Evolutionary conservation across 2,113 vertebrate species (phyloP), one percentile per base, ranked within the genome.

Genomic region (Marmota flaviventris): DNA sequence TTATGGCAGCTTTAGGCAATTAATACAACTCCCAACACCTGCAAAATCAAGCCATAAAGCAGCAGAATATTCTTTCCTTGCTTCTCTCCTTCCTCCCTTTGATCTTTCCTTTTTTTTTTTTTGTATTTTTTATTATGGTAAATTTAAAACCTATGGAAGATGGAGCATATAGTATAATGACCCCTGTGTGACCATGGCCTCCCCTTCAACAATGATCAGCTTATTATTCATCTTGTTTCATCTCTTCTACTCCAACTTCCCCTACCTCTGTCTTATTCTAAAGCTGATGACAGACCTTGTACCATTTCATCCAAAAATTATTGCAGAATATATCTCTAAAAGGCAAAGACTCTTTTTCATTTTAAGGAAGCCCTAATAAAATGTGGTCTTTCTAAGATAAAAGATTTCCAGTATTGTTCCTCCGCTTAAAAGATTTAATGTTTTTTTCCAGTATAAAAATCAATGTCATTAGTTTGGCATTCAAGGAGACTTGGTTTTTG

Each of bases 71-170:
- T 58, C 29, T 9, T 20, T 22, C 14, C 12, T 34, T 29, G 2
- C 12, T 39, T 16, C 8, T 29, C 17, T 6, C 11, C 13, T 16
- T n/a, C 11, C 7, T 25, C 20, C 20, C 24, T n/a, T 8, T 16
- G 7, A 25, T 8, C 11, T 4, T 69, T 24, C 39, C 8, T 34
- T 42, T 48, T 70, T 83, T 8, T 72, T 17, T 51, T 48, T 79
- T 90, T 61, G 37, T 37, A 70, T 69, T 84, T 77, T 85, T 92
- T 78, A 39, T 70, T 45, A 61, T 81, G 42, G 25, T 48, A 83
- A 91, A 8, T 78, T 93, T n/a, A 95, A 83, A 93, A 72, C 65
- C 45, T 75, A 29, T 8, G 83, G 17, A 89, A 77, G 69, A 67
- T 4, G 76, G 13, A 51, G 37, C 69, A 2, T 27, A n/a, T 58